Conservation (phyloP, 2,888 invertebrate species). For the Athalia cordata region DNA sequence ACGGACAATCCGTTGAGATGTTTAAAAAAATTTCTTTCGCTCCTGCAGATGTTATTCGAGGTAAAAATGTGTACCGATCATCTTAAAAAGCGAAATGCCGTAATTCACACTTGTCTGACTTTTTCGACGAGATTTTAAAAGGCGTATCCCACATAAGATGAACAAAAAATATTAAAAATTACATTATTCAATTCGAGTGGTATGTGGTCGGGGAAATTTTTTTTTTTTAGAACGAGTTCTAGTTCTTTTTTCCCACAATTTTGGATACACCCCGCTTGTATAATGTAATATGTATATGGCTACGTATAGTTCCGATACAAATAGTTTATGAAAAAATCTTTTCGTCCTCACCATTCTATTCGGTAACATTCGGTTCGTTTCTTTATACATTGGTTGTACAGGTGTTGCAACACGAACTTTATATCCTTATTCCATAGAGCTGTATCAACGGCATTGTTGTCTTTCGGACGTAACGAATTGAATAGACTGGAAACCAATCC, state of each 20-base stretch:
- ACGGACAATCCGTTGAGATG: slow-evolving; percentile 26
- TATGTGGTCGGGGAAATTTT: too few species aligned
- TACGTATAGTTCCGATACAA: not conserved
- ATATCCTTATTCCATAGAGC: slow-evolving; percentile 9
- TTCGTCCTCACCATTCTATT: slow-evolving; percentile 19
- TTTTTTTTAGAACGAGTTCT: too few species aligned
- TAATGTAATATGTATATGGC: too few species aligned
- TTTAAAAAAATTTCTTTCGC: slow-evolving; percentile 21
- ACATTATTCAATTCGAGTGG: too few species aligned
- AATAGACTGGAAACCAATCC: slow-evolving; percentile 36
- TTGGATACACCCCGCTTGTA: too few species aligned
- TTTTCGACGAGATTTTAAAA: not conserved
- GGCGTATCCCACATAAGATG: too few species aligned
- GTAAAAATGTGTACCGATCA: not conserved
- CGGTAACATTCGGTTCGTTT: slow-evolving; percentile 20
- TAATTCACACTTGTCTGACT: not conserved
- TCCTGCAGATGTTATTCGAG: not conserved
- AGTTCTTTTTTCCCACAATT: too few species aligned
- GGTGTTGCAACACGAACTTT: slow-evolving; percentile 40
- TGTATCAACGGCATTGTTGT: slow-evolving; percentile 30
- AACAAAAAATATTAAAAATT: too few species aligned
- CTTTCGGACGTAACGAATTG: slow-evolving; percentile 34
- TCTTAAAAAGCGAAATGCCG: not conserved
- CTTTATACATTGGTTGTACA: not conserved
- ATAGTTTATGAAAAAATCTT: slow-evolving; percentile 18